Evolutionary conservation across 2,113 vertebrate genomes (phyloP), one percentile per base, ranked within the genome.

Genomic region (Rafetus swinhoei): DNA sequence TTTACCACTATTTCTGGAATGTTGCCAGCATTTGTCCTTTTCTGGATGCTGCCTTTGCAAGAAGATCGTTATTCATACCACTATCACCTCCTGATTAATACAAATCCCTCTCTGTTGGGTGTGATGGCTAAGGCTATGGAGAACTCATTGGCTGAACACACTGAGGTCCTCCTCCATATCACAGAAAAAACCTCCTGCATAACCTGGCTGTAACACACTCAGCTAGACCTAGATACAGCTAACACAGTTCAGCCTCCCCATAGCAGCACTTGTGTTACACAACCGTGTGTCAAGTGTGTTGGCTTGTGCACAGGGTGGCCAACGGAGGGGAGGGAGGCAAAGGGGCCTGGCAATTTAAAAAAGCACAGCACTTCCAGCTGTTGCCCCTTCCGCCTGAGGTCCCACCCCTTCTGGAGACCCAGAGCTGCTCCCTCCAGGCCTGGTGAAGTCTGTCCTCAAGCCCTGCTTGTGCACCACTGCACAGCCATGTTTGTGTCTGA

Each of bases 1-100:
- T 55, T 25, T 90, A 32, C 79, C 84, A 54, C 69, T 69, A 32
- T 92, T 87, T 87, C 82, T 92, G 84, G 72, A 62, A 35, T 3
- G 0, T 62, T 72, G 86, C 89, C 94, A 93, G 65, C 45, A 86
- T 32, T 0, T 2, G 0, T 32, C 39, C 35, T 79, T 57, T 72
- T 39, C 56, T 54, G 29, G 81, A 21, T 1, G 55, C 65, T 87
- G 56, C 76, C 60, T 79, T 65, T 82, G 65, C 81, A 82, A 77
- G n/a, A 32, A 89, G 65, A 85, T 72, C 76, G 29, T 86, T 55
- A 29, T 87, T 89, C 29, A 7, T 29, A 79, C 22, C 86, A 79
- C 60, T 81, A 54, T 89, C 15, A 8, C 29, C n/a, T 65, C 62
- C 35, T 45, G 21, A 39, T n/a, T 22, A 74, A 74, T 24, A 39